Percentiles rank a stretch among this genome's conserved stretches.
Evolutionary conservation across 2,888 invertebrate species (phyloP).

Genomic region (Parnassius smintheus): DNA sequence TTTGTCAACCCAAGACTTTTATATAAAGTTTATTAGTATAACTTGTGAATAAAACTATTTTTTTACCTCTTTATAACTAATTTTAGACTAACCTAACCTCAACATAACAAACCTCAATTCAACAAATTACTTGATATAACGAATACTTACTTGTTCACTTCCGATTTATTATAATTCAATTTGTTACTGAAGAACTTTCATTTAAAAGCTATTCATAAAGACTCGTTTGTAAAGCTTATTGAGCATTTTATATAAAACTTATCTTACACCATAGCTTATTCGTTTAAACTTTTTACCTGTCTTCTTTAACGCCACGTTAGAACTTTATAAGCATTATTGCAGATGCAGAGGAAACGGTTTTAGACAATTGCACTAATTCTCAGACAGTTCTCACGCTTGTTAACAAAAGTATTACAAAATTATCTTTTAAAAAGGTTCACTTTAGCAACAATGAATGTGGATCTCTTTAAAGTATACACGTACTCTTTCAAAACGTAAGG

Average conservation of each 20-base stretch:
- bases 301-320: constrained; percentile 23
- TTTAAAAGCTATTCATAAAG: too few species aligned
- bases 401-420: constrained; percentile 29
- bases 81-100: too few species aligned
- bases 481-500: too few species aligned
- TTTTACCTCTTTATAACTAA: too few species aligned
- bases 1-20: too few species aligned
- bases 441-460: constrained; percentile 14
- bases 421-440: constrained; percentile 14
- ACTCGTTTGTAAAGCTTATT: constrained; percentile 3
- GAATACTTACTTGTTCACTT: too few species aligned
- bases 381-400: constrained; percentile 25
- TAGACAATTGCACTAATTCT: constrained; percentile 21
- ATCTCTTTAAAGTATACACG: not conserved
- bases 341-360: constrained; percentile 5
- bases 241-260: constrained; percentile 5
- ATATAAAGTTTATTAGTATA: too few species aligned
- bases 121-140: too few species aligned
- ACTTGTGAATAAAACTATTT: too few species aligned
- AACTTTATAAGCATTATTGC: constrained; percentile 23
- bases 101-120: too few species aligned
- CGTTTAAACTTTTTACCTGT: constrained; percentile 14
- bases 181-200: too few species aligned
- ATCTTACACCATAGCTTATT: constrained; percentile 22
- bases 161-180: too few species aligned